Conservation (phyloP, 2,797 vertebrate species). For the Ctenopoma multispine region DNA sequence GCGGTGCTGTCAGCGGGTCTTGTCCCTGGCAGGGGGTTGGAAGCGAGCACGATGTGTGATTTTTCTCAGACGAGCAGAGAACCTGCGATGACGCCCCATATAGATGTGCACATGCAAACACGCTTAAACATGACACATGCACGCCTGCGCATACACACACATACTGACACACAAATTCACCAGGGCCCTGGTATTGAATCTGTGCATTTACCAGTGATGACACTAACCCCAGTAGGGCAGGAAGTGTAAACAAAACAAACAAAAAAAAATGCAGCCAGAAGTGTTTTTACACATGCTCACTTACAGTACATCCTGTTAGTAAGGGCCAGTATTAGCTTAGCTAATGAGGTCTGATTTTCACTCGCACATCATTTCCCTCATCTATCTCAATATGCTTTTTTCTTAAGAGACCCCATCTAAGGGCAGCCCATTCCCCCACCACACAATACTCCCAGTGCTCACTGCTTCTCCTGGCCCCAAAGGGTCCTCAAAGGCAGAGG, state of each 20-base stretch:
- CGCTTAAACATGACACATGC: slow-evolving; percentile 52
- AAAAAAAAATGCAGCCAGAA: slow-evolving; percentile 11
- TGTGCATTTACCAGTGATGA: slow-evolving; percentile 41
- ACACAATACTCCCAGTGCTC: slow-evolving; percentile 15
- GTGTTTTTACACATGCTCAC: neutral
- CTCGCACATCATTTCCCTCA: slow-evolving; percentile 2
- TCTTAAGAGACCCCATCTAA: neutral
- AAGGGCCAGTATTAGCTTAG: slow-evolving; percentile 24
- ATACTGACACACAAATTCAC: slow-evolving; percentile 9
- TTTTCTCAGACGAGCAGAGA: slow-evolving; percentile 88
- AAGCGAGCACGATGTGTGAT: slow-evolving; percentile 85
- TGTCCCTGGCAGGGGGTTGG: slow-evolving; percentile 87
- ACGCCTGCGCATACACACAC: slow-evolving; percentile 18
- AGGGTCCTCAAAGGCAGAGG: slow-evolving; percentile 58
- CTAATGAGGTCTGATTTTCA: slow-evolving; percentile 39
- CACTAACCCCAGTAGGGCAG: slow-evolving; percentile 9
- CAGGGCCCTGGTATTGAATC: slow-evolving; percentile 29
- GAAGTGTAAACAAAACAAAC: slow-evolving; percentile 34
- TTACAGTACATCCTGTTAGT: slow-evolving; percentile 1
- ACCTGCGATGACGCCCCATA: slow-evolving; percentile 84
- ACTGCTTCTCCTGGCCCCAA: slow-evolving; percentile 40
- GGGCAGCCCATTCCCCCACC: slow-evolving; percentile 1
- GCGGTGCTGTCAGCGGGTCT: slow-evolving; percentile 86
- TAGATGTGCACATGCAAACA: slow-evolving; percentile 60
- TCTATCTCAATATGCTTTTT: slow-evolving; percentile 17